These are phyloP conservation scores for Laterallus jamaicensis DNA, from an alignment of 2,113 vertebrate species.

Conservation along the genomic window DNA sequence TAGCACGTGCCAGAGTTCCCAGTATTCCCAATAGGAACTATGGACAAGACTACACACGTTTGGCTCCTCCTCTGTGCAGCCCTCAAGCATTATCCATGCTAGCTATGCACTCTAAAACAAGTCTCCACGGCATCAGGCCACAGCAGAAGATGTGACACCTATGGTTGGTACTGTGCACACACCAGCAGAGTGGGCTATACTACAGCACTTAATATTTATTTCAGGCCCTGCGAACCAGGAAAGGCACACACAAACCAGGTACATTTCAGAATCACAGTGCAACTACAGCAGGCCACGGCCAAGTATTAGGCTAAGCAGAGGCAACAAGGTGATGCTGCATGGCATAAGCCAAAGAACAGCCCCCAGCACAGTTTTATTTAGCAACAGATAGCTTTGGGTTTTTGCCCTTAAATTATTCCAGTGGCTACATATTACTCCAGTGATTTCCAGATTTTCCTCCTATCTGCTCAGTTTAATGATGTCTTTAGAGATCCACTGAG, in stretches of 20 bases:
- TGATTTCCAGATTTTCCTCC: neutral
- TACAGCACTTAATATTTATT: neutral
- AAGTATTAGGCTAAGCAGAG: neutral
- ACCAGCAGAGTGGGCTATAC: neutral
- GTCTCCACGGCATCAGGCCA: accelerated
- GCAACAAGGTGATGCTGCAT: neutral
- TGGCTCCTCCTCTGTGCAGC: neutral
- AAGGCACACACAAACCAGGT: neutral
- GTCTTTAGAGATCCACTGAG: neutral
- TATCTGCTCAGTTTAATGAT: neutral
- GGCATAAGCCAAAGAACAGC: neutral
- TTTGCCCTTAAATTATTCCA: neutral
- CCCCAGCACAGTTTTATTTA: neutral
- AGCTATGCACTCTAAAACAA: neutral
- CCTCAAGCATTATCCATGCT: neutral
- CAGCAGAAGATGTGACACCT: neutral
- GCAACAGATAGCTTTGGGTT: neutral
- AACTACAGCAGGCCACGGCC: neutral
- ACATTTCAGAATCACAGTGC: neutral
- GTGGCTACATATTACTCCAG: neutral
- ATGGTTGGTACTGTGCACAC: accelerated
- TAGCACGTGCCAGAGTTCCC: neutral
- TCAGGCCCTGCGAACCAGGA: neutral
- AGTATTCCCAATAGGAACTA: neutral
- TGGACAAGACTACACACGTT: neutral